Conservation (phyloP, 2,797 vertebrate species). For the Chloroceryle amazona region DNA sequence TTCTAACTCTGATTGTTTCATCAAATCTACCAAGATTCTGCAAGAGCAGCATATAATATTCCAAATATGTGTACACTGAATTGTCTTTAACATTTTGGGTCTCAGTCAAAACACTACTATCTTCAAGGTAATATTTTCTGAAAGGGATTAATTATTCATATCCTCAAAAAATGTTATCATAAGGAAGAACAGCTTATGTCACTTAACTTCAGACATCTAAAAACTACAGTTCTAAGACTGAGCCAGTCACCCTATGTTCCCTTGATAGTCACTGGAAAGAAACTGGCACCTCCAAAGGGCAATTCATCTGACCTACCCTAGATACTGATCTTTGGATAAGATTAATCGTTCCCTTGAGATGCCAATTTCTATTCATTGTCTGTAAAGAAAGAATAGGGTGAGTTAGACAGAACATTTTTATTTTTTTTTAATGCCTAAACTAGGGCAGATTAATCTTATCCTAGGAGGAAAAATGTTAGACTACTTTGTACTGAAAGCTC, state of each 20-base stretch:
- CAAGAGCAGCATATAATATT: not conserved
- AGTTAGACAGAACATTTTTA: not conserved
- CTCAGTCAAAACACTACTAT: conserved; percentile 17
- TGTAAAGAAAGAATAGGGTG: not conserved
- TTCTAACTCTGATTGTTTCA: not conserved
- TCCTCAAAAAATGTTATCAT: conserved; percentile 12
- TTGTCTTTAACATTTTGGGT: conserved; percentile 14
- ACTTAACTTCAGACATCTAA: conserved; percentile 1
- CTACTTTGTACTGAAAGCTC: not conserved
- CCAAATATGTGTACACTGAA: not conserved
- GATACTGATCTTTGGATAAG: not conserved
- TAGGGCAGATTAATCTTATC: not conserved
- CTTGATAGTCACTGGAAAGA: conserved; percentile 1
- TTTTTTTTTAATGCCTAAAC: not conserved
- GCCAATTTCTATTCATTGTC: not conserved
- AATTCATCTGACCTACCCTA: conserved; percentile 24
- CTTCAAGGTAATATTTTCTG: conserved; percentile 39
- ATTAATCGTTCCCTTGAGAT: conserved; percentile 18
- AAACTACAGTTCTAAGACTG: not conserved
- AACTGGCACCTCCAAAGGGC: not conserved
- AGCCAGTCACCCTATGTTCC: not conserved
- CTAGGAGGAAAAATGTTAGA: not conserved
- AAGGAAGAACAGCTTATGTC: conserved; percentile 32
- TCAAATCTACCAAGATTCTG: not conserved
- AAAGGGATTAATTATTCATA: conserved; percentile 50